These are phyloP conservation scores for Teleiodes luculella DNA, from an alignment of 2,888 invertebrate genomes.

Conservation along the genomic window DNA sequence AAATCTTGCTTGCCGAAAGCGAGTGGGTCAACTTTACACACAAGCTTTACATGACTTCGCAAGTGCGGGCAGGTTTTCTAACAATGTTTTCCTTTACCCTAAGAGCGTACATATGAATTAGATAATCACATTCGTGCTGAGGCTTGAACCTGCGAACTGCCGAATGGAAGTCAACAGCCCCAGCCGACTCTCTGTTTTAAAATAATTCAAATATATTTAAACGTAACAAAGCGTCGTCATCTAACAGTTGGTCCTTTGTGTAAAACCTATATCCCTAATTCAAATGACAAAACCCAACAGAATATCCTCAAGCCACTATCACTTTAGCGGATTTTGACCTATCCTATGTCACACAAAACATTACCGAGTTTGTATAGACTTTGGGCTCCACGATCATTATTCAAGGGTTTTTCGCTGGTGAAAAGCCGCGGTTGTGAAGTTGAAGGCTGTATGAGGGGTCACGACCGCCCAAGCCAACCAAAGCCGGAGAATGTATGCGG, in stretches of 20 bases:
- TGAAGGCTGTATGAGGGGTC: conserved; percentile 41
- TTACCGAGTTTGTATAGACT: conserved; percentile 9
- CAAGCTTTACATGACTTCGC: too few relatives aligned
- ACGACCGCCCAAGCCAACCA: conserved; percentile 32
- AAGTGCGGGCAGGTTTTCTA: too few relatives aligned
- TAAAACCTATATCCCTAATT: conserved; percentile 1
- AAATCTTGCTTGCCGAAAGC: too few relatives aligned
- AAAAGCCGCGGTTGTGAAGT: conserved; percentile 27
- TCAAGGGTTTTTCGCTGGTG: conserved; percentile 20
- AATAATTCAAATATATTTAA: too few relatives aligned
- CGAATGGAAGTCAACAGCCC: too few relatives aligned
- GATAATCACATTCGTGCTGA: too few relatives aligned
- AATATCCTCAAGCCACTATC: conserved; percentile 2
- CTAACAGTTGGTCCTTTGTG: not conserved
- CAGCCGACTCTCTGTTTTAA: too few relatives aligned
- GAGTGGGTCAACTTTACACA: too few relatives aligned
- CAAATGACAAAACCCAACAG: conserved; percentile 4
- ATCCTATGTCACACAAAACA: conserved; percentile 9
- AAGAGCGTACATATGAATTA: too few relatives aligned
- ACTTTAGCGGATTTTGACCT: conserved; percentile 2
- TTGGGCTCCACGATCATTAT: conserved; percentile 17
- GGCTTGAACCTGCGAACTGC: too few relatives aligned
- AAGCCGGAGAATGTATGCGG: conserved; percentile 51
- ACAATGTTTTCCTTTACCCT: not conserved
- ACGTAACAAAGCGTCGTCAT: not conserved